phyloP scores from a whole-genome alignment of 2,797 vertebrate species.

The Acrossocheilus fasciatus region DNA sequence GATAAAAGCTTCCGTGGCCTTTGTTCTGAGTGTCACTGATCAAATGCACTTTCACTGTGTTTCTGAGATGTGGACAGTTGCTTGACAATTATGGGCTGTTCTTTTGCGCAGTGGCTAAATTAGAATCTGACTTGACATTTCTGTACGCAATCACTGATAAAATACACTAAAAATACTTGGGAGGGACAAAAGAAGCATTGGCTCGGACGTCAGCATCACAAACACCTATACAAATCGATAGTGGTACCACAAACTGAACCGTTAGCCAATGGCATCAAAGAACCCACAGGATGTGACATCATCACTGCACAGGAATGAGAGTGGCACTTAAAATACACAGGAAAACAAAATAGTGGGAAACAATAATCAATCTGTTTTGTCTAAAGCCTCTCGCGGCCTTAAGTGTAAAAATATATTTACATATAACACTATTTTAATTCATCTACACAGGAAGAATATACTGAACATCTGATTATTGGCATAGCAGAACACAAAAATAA shows the following conservation, averaged over 20 bases:
- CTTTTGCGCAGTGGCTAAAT: not conserved
- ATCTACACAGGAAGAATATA: conserved; percentile 55
- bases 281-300: conserved; percentile 47
- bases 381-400: conserved; percentile 4
- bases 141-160: conserved; percentile 1
- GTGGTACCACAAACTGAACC: conserved; percentile 16
- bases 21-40: conserved; percentile 21
- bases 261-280: not conserved
- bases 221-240: conserved; percentile 18
- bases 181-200: conserved; percentile 20
- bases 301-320: conserved; percentile 38
- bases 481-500: conserved; percentile 19
- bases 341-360: conserved; percentile 36
- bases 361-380: conserved; percentile 29
- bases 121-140: not conserved
- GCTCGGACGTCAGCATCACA: conserved; percentile 31
- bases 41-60: not conserved
- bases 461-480: conserved; percentile 52
- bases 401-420: conserved; percentile 64
- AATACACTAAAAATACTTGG: conserved; percentile 9
- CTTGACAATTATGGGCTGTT: not conserved
- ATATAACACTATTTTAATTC: conserved; percentile 61
- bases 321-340: conserved; percentile 35
- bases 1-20: not conserved
- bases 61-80: not conserved